These are phyloP conservation scores for Oenanthe melanoleuca DNA, from an alignment of 2,113 vertebrate species.

Conservation along the genomic window DNA sequence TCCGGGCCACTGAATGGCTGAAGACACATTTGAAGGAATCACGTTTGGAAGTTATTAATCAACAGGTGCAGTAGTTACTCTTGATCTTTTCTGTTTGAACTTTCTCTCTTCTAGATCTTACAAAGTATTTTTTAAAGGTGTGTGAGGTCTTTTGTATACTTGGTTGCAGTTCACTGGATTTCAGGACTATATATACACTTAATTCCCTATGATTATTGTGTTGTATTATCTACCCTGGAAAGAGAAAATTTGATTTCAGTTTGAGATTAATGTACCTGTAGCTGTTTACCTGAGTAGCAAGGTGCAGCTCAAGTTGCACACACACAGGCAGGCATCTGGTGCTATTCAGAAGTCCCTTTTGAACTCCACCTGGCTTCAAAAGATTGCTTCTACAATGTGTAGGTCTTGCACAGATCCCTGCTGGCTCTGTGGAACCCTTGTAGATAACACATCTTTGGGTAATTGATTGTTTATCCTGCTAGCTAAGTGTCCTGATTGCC, in stretches of 20 bases:
- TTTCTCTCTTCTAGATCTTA: not conserved
- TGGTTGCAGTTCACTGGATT: not conserved
- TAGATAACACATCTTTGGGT: not conserved
- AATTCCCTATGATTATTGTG: not conserved
- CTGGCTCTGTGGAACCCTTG: not conserved
- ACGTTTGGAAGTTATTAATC: constrained; percentile 91
- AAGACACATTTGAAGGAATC: constrained; percentile 89
- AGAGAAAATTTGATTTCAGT: not conserved
- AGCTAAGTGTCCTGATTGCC: not conserved
- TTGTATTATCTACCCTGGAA: not conserved
- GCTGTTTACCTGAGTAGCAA: not conserved
- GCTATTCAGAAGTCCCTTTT: not conserved
- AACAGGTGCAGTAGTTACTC: constrained; percentile 81
- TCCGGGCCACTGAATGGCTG: constrained; percentile 93
- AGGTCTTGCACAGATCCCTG: not conserved
- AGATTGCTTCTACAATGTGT: not conserved
- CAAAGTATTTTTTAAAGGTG: not conserved
- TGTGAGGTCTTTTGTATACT: not conserved
- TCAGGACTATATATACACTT: not conserved
- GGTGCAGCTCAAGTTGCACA: not conserved
- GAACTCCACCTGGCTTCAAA: not conserved
- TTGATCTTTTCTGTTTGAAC: not conserved
- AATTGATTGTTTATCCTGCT: not conserved
- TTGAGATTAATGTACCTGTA: not conserved
- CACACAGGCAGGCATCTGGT: not conserved